A percentile compares a stretch with the other conserved stretches of the same genome.
Conservation (phyloP, 1,140 invertebrate genomes). For the Achatina immaculata region DNA sequence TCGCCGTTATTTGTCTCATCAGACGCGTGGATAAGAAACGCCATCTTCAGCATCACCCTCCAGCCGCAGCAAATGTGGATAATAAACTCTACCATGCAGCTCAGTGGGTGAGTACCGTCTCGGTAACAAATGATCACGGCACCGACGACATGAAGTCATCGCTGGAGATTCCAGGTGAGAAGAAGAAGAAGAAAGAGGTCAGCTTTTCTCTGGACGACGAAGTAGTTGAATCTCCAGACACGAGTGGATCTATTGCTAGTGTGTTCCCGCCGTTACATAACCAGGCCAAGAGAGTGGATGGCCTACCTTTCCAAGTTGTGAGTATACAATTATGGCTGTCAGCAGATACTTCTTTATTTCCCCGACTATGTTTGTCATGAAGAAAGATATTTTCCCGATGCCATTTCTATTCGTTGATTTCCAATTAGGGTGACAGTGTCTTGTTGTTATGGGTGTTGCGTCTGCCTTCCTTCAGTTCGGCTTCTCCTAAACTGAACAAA, state of each 20-base stretch:
- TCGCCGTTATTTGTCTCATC: constrained; percentile 36
- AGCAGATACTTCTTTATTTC: no score
- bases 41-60: not conserved
- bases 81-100: constrained; percentile 46
- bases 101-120: constrained; percentile 42
- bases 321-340: constrained; percentile 5
- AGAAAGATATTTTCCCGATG: no score
- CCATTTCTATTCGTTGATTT: no score
- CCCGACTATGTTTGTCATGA: no score
- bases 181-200: constrained; percentile 41
- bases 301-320: constrained; percentile 1
- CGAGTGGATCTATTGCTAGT: constrained; percentile 16
- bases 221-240: constrained; percentile 23
- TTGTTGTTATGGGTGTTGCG: no score
- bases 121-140: constrained; percentile 13
- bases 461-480: no score
- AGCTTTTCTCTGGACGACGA: constrained; percentile 37
- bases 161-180: constrained; percentile 33
- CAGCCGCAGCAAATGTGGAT: not conserved
- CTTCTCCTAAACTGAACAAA: constrained; percentile 43
- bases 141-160: constrained; percentile 8
- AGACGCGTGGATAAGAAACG: constrained; percentile 35
- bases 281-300: not conserved
- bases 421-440: no score
- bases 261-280: not conserved